Evolutionary conservation across 2,113 vertebrate genomes (phyloP), one percentile per base, ranked within the genome.

Genomic region (Paraplagusia blochii): DNA sequence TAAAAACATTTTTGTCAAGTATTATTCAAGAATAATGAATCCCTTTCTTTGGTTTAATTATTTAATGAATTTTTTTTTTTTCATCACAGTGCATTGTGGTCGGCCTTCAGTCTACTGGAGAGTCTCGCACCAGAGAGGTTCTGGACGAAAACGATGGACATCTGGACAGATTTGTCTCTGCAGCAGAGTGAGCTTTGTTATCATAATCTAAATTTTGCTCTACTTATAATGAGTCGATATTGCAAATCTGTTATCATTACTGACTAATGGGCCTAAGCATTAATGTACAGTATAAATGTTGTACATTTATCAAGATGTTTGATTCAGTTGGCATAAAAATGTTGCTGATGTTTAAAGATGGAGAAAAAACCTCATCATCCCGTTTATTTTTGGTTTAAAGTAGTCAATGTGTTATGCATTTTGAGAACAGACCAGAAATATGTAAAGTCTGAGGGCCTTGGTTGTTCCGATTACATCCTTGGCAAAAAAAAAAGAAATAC

Each of bases 31-130:
- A 6, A 29, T 29, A 29, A 29, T 29, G 22, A 29, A 4, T 29
- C 22, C 22, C n/a, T n/a, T n/a, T n/a, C n/a, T n/a, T n/a, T n/a
- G n/a, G n/a, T n/a, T n/a, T n/a, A n/a, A n/a, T n/a, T 2, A 29
- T 29, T 29, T 29, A 29, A 29, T 29, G 22, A 29, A 29, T 29
- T 29, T 29, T 29, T 59, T 53, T 56, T 18, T 40, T 11, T 46
- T 49, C 14, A 15, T 34, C 72, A 0, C 84, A 99, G 96, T 98
- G 96, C 10, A 88, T 99, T 0, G 96, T 99, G 50, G 96, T 98
- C 0, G 97, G 96, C 9, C 90, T 99, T 64, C 97, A 99, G 90
- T 99, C 97, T 33, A 98, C 95, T 0, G 96, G 96, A 0, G 97
- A 99, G 83, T 96, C 95, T 0, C 93, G 97, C 22, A 99, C 97